phyloP scores from a whole-genome alignment of 1,140 invertebrate species.

The Drosophila biarmipes region DNA sequence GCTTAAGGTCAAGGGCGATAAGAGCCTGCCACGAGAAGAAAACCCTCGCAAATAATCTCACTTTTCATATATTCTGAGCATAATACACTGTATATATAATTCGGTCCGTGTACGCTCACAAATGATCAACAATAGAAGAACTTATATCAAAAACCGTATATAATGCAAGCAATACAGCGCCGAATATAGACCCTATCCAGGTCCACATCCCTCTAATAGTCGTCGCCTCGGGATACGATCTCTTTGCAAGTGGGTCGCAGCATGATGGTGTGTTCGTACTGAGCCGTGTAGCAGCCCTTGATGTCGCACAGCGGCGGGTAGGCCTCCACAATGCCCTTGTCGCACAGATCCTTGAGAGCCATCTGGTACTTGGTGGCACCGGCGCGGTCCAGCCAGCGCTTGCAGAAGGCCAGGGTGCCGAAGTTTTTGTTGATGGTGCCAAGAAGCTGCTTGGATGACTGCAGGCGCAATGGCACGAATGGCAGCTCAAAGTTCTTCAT shows the following conservation, averaged over 20 bases:
- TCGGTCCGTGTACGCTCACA: conserved; percentile 44
- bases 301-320: conserved; percentile 99
- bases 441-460: conserved; percentile 96
- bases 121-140: conserved; percentile 70
- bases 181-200: not conserved
- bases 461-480: conserved; percentile 95
- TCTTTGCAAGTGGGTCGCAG: conserved; percentile 99
- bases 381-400: conserved; percentile 98
- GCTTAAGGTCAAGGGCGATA: conserved; percentile 32
- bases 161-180: conserved; percentile 40
- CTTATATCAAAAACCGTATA: conserved; percentile 64
- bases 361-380: conserved; percentile 99
- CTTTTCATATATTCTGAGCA: conserved; percentile 38
- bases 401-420: conserved; percentile 98
- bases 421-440: conserved; percentile 99
- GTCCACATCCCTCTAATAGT: conserved; percentile 89
- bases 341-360: conserved; percentile 99
- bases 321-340: conserved; percentile 97
- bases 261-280: conserved; percentile 99
- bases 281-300: conserved; percentile 99
- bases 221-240: conserved; percentile 97
- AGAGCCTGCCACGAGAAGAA: not conserved
- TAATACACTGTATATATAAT: conserved; percentile 59
- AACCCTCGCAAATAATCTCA: not conserved
- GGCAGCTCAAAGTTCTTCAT: conserved; percentile 99